Conservation (phyloP, 2,113 vertebrate genomes). For the Cebidichthys violaceus region DNA sequence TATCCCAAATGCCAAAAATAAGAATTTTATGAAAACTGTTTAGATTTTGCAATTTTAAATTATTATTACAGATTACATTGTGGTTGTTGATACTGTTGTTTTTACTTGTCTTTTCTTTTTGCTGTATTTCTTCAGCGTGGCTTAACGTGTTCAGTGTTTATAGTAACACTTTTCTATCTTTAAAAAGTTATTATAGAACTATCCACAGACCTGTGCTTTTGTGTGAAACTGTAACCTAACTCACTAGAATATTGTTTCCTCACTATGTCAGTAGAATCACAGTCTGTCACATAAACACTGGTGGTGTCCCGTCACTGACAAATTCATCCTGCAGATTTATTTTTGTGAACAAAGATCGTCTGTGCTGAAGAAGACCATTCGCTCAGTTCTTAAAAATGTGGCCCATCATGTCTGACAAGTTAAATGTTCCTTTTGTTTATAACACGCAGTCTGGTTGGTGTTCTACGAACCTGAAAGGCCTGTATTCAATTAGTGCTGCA, state of each 20-base stretch:
- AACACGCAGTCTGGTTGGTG: neutral
- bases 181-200: neutral
- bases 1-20: slow-evolving; percentile 8
- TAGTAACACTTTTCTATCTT: neutral
- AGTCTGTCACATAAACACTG: too few relatives aligned
- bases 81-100: neutral
- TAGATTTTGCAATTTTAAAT: neutral
- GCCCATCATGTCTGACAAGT: neutral
- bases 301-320: too few relatives aligned
- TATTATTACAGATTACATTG: neutral
- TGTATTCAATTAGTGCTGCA: neutral
- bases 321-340: too few relatives aligned
- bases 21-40: neutral
- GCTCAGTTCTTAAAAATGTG: slow-evolving; percentile 6
- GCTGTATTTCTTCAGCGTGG: neutral
- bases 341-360: slow-evolving; percentile 27
- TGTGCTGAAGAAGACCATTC: neutral
- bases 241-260: neutral
- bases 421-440: neutral
- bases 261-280: too few relatives aligned
- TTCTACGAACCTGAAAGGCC: neutral
- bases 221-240: neutral
- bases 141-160: neutral
- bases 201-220: neutral
- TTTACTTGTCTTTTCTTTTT: neutral